These are phyloP conservation scores for Lynx canadensis DNA, from an alignment of 2,113 vertebrate genomes.

Conservation along the genomic window DNA sequence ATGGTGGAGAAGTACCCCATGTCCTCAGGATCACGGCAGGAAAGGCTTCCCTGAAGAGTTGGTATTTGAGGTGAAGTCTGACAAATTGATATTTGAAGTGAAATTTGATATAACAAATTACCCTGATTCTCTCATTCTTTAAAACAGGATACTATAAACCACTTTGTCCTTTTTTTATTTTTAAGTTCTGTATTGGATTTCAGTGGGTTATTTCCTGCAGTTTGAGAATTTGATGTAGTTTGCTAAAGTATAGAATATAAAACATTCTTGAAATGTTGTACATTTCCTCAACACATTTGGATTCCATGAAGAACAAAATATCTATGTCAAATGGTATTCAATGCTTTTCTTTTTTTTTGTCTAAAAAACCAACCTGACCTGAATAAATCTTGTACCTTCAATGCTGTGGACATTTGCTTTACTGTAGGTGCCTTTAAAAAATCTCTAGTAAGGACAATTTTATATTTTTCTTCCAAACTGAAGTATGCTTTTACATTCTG, in stretches of 20 bases:
- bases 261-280: not conserved
- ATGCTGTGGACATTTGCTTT: not conserved
- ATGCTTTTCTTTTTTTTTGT: not conserved
- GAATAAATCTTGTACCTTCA: not conserved
- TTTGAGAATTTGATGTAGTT: not conserved
- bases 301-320: not conserved
- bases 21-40: not conserved
- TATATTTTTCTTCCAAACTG: not conserved
- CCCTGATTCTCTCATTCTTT: not conserved
- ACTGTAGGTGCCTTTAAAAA: not conserved
- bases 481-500: not conserved
- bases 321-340: not conserved
- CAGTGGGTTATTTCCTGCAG: not conserved
- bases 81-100: not conserved
- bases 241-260: not conserved
- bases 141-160: not conserved
- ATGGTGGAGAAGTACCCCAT: fast-evolving
- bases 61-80: not conserved
- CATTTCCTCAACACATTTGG: not conserved
- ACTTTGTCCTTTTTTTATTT: not conserved
- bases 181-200: not conserved
- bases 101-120: not conserved
- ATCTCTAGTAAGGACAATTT: not conserved
- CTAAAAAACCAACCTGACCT: not conserved
- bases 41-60: not conserved